Conservation (phyloP, 2,888 invertebrate species). For the Phasia obesa region DNA sequence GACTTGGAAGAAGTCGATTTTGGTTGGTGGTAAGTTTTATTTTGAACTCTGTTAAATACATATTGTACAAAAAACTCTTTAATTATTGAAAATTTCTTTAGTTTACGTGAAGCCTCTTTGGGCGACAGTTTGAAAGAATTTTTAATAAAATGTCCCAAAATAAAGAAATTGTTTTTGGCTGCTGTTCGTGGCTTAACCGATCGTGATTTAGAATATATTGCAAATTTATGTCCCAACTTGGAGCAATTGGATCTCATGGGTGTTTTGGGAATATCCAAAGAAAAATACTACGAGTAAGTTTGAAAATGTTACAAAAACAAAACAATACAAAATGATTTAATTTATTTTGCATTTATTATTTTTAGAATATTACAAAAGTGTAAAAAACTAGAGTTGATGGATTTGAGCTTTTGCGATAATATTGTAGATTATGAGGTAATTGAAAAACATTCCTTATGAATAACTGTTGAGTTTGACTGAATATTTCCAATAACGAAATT, state of each 20-base stretch:
- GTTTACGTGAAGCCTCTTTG: conserved; percentile 85
- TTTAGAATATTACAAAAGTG: conserved; percentile 87
- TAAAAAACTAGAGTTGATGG: conserved; percentile 88
- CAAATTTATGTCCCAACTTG: conserved; percentile 87
- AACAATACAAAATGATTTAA: no score
- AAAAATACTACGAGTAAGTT: conserved; percentile 87
- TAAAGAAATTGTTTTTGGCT: conserved; percentile 91
- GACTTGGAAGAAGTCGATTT: conserved; percentile 92
- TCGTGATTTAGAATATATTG: conserved; percentile 88
- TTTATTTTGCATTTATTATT: conserved; percentile 72
- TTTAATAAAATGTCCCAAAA: conserved; percentile 84
- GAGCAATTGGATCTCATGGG: conserved; percentile 93
- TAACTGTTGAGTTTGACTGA: neutral
- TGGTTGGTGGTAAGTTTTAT: conserved; percentile 91
- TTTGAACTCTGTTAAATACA: conserved; percentile 77
- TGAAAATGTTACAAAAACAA: conserved; percentile 78
- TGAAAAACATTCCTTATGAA: neutral
- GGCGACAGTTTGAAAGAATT: conserved; percentile 88
- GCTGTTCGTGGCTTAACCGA: conserved; percentile 92
- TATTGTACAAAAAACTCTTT: conserved; percentile 6
- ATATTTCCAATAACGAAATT: neutral
- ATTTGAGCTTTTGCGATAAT: conserved; percentile 94
- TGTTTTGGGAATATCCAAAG: conserved; percentile 89
- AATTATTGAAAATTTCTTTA: conserved; percentile 68
- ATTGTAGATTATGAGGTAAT: conserved; percentile 87